These are phyloP conservation scores for Acarapis woodi DNA, from an alignment of 1,140 invertebrate species.

Conservation along the genomic window DNA sequence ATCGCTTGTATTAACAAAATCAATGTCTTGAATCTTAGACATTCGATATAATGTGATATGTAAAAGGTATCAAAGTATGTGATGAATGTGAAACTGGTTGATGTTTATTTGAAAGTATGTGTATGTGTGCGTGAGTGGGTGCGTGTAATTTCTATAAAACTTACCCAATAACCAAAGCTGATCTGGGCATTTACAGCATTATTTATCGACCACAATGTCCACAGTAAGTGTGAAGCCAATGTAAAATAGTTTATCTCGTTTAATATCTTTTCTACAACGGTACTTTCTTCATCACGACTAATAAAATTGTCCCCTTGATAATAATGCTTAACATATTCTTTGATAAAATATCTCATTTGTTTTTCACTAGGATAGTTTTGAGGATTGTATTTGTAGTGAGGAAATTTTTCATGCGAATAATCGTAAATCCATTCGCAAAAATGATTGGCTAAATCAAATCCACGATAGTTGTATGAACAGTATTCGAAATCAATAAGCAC, in stretches of 20 bases:
- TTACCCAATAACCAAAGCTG: constrained; percentile 78
- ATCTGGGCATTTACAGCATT: constrained; percentile 62
- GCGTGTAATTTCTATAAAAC: too few relatives aligned
- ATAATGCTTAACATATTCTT: constrained; percentile 9
- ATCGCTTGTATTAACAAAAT: too few relatives aligned
- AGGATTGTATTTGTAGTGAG: constrained; percentile 37
- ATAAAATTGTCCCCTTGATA: too few relatives aligned
- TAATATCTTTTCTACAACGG: constrained; percentile 23
- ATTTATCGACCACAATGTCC: constrained; percentile 65
- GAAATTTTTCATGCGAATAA: constrained; percentile 42
- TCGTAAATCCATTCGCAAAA: constrained; percentile 83
- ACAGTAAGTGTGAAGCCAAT: constrained; percentile 66
- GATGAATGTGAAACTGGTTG: too few relatives aligned
- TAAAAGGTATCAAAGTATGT: too few relatives aligned
- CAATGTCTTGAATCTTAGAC: too few relatives aligned
- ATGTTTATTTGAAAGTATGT: too few relatives aligned
- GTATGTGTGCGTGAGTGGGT: too few relatives aligned
- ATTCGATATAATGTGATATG: too few relatives aligned
- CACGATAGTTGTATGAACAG: constrained; percentile 22
- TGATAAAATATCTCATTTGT: constrained; percentile 32
- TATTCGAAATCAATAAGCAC: constrained; percentile 63
- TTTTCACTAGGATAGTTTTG: constrained; percentile 38
- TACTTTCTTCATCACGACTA: constrained; percentile 12
- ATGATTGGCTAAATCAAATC: constrained; percentile 84
- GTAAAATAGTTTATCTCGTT: constrained; percentile 49